These are phyloP conservation scores for Aegotheles bennettii DNA, from an alignment of 2,113 vertebrate genomes.

Conservation along the genomic window DNA sequence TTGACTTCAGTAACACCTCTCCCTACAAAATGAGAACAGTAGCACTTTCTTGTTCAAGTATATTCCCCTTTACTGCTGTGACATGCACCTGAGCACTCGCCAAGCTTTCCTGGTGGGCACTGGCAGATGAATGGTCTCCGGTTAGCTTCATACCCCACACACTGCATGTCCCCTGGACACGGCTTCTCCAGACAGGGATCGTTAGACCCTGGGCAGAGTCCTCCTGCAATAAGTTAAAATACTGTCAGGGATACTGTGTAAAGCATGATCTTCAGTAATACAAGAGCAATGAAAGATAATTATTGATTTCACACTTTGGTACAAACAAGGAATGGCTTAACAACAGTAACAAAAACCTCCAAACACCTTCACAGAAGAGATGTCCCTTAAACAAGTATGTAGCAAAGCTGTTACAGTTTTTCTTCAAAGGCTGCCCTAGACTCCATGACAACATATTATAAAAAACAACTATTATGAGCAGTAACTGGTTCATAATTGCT, in stretches of 20 bases:
- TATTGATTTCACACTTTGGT: background rate
- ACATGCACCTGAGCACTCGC: conserved; percentile 89
- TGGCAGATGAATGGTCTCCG: conserved; percentile 89
- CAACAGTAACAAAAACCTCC: background rate
- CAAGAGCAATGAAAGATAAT: background rate
- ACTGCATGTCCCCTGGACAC: conserved; percentile 95
- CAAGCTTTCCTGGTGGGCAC: conserved; percentile 93
- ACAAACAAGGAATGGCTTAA: background rate
- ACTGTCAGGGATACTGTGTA: background rate
- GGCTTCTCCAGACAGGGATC: conserved; percentile 89
- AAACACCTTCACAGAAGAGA: background rate
- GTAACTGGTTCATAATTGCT: background rate
- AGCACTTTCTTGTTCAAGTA: background rate
- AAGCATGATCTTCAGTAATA: background rate
- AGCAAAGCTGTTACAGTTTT: background rate
- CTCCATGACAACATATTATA: background rate
- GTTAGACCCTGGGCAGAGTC: conserved; percentile 80
- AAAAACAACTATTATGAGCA: background rate
- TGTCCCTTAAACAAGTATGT: background rate
- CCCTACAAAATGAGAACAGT: background rate
- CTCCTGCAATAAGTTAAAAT: conserved; percentile 73
- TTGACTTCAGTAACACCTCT: background rate
- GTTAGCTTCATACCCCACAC: conserved; percentile 83
- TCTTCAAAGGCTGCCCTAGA: background rate
- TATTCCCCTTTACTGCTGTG: background rate